Evolutionary conservation across 2,888 invertebrate genomes (phyloP).

Genomic region (Syritta pipiens): DNA sequence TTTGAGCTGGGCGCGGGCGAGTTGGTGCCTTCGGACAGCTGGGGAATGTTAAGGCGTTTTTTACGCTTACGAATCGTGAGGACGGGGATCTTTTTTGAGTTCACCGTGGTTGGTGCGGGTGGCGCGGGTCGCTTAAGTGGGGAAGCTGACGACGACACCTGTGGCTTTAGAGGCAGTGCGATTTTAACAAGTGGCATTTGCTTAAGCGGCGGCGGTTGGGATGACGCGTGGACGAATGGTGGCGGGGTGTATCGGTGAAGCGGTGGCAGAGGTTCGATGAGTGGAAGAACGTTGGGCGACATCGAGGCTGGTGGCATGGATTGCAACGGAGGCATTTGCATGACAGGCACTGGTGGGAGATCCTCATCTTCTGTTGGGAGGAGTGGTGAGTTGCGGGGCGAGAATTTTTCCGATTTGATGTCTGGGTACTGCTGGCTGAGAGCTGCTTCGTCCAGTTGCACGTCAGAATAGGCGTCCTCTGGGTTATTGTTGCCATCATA

Average conservation of each 20-base stretch:
- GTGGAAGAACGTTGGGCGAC: not conserved
- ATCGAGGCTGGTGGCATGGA: not conserved
- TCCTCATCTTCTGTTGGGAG: slow-evolving; percentile 11
- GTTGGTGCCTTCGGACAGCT: slow-evolving; percentile 41
- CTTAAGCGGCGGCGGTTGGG: slow-evolving; percentile 52
- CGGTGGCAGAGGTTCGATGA: slow-evolving; percentile 34
- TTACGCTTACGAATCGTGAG: slow-evolving; percentile 60
- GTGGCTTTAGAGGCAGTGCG: slow-evolving; percentile 33
- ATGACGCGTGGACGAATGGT: too few relatives aligned
- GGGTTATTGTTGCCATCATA: slow-evolving; percentile 50
- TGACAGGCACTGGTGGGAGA: slow-evolving; percentile 31
- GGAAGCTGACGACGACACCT: slow-evolving; percentile 59
- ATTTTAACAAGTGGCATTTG: slow-evolving; percentile 55
- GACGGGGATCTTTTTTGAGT: slow-evolving; percentile 52
- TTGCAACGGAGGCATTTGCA: slow-evolving; percentile 22
- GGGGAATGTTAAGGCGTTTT: slow-evolving; percentile 57
- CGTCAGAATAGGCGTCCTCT: slow-evolving; percentile 28
- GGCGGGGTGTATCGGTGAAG: slow-evolving; percentile 55
- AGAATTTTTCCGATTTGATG: slow-evolving; percentile 36
- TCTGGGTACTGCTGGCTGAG: slow-evolving; percentile 70
- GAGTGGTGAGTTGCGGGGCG: slow-evolving; percentile 35
- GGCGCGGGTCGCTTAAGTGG: slow-evolving; percentile 1
- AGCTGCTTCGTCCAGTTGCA: slow-evolving; percentile 61
- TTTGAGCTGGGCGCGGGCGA: slow-evolving; percentile 51
- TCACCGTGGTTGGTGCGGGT: not conserved